phyloP scores from a whole-genome alignment of 2,797 vertebrate genomes.

The Acanthopagrus latus region DNA sequence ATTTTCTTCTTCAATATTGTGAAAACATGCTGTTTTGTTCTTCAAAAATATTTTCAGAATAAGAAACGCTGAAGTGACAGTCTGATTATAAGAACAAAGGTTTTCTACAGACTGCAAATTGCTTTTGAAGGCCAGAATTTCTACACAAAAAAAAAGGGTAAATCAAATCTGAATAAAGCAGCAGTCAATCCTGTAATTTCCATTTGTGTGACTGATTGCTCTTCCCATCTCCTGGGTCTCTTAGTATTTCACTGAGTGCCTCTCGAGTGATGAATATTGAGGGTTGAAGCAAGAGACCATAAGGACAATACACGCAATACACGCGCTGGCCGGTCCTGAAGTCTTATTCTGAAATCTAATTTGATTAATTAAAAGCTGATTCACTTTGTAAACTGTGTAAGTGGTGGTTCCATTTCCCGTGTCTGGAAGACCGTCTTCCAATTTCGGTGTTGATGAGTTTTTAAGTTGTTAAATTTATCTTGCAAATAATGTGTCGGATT shows the following conservation, averaged over 20 bases:
- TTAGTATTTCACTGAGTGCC: conserved; percentile 20
- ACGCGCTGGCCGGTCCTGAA: too few species aligned
- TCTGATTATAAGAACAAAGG: neutral
- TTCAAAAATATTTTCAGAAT: neutral
- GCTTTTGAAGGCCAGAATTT: neutral
- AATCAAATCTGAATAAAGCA: conserved; percentile 22
- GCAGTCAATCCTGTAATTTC: conserved; percentile 24
- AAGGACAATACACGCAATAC: too few species aligned
- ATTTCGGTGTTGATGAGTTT: too few species aligned
- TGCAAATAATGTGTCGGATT: too few species aligned
- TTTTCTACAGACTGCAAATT: neutral
- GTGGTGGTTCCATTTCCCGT: too few species aligned
- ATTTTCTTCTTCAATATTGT: neutral
- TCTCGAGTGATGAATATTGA: conserved; percentile 29
- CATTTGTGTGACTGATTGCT: conserved; percentile 34
- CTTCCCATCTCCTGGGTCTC: neutral
- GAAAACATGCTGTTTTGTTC: neutral
- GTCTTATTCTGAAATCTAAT: too few species aligned
- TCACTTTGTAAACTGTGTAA: too few species aligned
- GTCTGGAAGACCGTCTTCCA: too few species aligned
- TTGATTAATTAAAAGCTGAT: too few species aligned
- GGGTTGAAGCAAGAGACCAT: conserved; percentile 2
- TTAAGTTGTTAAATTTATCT: too few species aligned
- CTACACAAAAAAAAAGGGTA: neutral
- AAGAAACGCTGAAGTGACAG: neutral